Evolutionary conservation across 2,113 vertebrate genomes (phyloP).

Genomic region (Hemicordylus capensis): DNA sequence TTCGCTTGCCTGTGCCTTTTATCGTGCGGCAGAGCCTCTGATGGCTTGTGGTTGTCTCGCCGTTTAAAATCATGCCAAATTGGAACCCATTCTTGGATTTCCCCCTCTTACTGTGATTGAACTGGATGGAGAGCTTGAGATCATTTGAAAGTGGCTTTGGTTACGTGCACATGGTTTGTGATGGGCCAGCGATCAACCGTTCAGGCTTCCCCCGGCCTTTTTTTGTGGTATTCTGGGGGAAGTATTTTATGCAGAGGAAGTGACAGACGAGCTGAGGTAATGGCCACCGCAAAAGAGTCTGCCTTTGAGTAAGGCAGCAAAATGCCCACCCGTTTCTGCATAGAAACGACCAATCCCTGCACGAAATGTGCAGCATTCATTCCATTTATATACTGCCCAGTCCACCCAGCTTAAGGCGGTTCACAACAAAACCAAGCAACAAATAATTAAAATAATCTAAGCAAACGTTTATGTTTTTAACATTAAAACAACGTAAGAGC

Average conservation of each 20-base stretch:
- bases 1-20: constrained; percentile 14
- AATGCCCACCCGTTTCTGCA: neutral
- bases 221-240: neutral
- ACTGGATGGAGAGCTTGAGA: neutral
- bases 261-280: neutral
- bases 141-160: constrained; percentile 8
- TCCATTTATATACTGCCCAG: too few species aligned
- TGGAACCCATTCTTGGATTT: constrained; percentile 2
- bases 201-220: neutral
- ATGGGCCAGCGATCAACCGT: neutral
- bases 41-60: constrained; percentile 19
- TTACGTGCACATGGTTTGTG: fast-evolving
- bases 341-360: too few species aligned
- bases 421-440: too few species aligned
- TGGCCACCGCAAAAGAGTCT: neutral
- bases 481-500: too few species aligned
- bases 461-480: too few species aligned
- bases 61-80: constrained; percentile 16
- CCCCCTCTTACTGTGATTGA: constrained; percentile 16
- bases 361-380: too few species aligned
- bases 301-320: fast-evolving
- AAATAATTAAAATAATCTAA: too few species aligned
- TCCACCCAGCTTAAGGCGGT: too few species aligned
- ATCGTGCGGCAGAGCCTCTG: neutral
- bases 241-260: constrained; percentile 3